These are phyloP conservation scores for Tachysurus vachellii DNA, from an alignment of 2,113 vertebrate species.

Conservation along the genomic window DNA sequence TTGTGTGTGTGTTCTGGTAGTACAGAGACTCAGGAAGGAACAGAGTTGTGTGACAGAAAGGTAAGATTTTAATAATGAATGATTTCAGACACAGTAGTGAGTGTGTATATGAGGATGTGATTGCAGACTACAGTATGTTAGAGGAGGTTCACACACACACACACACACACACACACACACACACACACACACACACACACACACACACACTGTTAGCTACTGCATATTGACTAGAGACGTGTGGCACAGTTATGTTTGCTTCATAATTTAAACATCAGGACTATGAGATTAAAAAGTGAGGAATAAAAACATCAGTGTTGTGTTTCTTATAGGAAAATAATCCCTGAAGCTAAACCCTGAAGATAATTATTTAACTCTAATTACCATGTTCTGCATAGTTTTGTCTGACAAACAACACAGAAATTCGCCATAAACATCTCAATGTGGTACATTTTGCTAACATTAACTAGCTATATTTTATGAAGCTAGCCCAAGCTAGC, in stretches of 20 bases:
- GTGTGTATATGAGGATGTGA: neutral
- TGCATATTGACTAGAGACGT: neutral
- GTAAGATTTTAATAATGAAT: conserved; percentile 41
- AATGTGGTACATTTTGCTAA: neutral
- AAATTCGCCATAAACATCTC: neutral
- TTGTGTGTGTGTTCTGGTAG: conserved; percentile 7
- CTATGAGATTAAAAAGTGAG: neutral
- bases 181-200: conserved; percentile 7
- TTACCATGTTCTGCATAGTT: neutral
- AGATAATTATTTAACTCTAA: neutral
- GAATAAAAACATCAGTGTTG: neutral
- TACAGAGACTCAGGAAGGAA: conserved; percentile 21
- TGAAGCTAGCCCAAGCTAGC: neutral
- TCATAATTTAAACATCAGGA: neutral
- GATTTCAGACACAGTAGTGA: neutral
- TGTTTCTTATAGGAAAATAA: neutral
- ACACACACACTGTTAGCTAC: neutral
- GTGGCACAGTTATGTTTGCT: neutral
- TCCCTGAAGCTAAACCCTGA: neutral
- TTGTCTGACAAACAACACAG: no score
- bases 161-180: conserved; percentile 2
- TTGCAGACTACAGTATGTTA: neutral
- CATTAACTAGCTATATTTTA: neutral
- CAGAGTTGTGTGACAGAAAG: conserved; percentile 10
- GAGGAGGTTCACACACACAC: neutral